A percentile compares a stretch with the other conserved stretches of the same genome.
These are phyloP conservation scores for Potamilus streckersoni DNA, from an alignment of 1,140 invertebrate species.

Conservation along the genomic window DNA sequence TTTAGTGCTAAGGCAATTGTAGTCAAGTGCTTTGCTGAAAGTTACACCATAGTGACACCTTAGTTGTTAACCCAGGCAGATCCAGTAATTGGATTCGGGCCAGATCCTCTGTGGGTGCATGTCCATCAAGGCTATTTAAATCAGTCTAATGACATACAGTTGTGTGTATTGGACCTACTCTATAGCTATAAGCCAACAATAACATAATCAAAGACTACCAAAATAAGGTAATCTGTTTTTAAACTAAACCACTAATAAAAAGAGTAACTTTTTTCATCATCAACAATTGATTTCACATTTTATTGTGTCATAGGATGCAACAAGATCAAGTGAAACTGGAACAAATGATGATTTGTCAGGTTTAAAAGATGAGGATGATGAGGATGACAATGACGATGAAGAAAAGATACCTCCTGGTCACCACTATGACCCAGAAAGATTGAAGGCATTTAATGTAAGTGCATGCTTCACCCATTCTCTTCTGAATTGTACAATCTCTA, in stretches of 20 bases:
- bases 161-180: not conserved
- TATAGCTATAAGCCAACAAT: not conserved
- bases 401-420: conserved; percentile 86
- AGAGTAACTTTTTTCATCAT: not conserved
- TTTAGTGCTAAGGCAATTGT: too few relatives aligned
- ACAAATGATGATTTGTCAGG: conserved; percentile 76
- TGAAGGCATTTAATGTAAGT: conserved; percentile 97
- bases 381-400: conserved; percentile 87
- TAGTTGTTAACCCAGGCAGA: not conserved
- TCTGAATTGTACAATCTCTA: not conserved
- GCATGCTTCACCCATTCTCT: not conserved
- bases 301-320: conserved; percentile 60
- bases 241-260: not conserved
- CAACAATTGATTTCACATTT: not conserved
- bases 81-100: too few relatives aligned
- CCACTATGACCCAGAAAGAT: conserved; percentile 92
- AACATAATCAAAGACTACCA: not conserved
- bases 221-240: not conserved
- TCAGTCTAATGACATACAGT: too few relatives aligned
- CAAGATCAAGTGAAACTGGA: conserved; percentile 81
- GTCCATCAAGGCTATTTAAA: too few relatives aligned
- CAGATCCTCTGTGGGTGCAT: not conserved
- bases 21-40: too few relatives aligned
- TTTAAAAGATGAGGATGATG: conserved; percentile 82
- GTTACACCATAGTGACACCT: too few relatives aligned